A percentile compares a stretch with the other conserved stretches of the same genome.
These are phyloP conservation scores for Andrena haemorrhoa DNA, from an alignment of 2,888 invertebrate genomes.

Conservation along the genomic window DNA sequence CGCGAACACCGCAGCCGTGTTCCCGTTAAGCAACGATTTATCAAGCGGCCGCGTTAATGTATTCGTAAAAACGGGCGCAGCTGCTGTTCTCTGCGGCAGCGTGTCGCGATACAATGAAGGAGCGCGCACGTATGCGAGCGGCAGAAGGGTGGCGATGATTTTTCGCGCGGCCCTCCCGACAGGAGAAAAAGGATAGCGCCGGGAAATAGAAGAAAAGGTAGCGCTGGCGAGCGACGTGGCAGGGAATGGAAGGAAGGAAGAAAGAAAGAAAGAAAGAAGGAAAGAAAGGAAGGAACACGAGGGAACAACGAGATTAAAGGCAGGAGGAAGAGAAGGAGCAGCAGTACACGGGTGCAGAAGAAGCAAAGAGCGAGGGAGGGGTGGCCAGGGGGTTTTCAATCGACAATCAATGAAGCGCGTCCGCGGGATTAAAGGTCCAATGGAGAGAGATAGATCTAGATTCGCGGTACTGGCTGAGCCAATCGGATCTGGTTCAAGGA, in stretches of 20 bases:
- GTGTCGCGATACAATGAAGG: slow-evolving; percentile 64
- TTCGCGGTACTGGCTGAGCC: slow-evolving; percentile 83
- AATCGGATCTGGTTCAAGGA: slow-evolving; percentile 85
- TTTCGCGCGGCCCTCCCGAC: slow-evolving; percentile 46
- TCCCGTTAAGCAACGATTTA: slow-evolving; percentile 70
- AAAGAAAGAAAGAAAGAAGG: not conserved
- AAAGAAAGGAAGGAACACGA: slow-evolving; percentile 17
- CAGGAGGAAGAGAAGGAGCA: slow-evolving; percentile 24
- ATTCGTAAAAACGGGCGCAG: slow-evolving; percentile 67
- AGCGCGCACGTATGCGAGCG: slow-evolving; percentile 43
- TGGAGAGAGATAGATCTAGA: slow-evolving; percentile 83
- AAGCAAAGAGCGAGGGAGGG: slow-evolving; percentile 23
- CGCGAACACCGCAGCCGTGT: slow-evolving; percentile 65
- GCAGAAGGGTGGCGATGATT: slow-evolving; percentile 63
- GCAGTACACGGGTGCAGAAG: slow-evolving; percentile 12
- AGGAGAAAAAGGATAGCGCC: slow-evolving; percentile 41
- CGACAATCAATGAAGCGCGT: slow-evolving; percentile 83
- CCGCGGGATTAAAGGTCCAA: slow-evolving; percentile 81
- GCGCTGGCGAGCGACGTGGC: not conserved
- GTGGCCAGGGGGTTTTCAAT: slow-evolving; percentile 78
- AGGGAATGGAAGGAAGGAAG: not conserved
- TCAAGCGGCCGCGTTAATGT: slow-evolving; percentile 68
- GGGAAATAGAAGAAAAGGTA: slow-evolving; percentile 23
- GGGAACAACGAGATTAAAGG: slow-evolving; percentile 34
- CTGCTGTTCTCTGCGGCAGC: slow-evolving; percentile 55